These are phyloP conservation scores for Nyctibius grandis DNA, from an alignment of 2,797 vertebrate genomes.

Conservation along the genomic window DNA sequence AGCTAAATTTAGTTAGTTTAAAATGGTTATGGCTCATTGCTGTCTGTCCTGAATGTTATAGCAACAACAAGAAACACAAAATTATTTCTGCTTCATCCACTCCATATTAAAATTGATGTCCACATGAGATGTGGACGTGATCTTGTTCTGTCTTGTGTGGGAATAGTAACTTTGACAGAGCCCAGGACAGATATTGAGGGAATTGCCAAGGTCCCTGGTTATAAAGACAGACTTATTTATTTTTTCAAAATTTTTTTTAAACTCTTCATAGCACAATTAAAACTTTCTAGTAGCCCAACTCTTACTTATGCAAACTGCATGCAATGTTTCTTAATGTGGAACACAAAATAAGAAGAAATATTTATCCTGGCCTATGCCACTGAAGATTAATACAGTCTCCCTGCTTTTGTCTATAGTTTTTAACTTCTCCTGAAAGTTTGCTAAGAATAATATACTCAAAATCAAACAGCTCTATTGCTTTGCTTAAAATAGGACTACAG, in stretches of 20 bases:
- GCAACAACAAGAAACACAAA: neutral
- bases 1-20: neutral
- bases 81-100: neutral
- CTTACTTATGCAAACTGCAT: neutral
- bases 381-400: neutral
- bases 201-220: neutral
- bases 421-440: neutral
- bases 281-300: neutral
- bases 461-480: neutral
- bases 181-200: neutral
- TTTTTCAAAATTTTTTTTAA: neutral
- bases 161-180: neutral
- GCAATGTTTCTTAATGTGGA: neutral
- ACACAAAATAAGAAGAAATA: neutral
- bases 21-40: neutral
- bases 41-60: neutral
- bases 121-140: neutral
- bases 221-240: neutral
- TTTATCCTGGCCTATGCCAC: neutral
- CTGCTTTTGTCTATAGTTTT: neutral
- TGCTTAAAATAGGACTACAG: constrained; percentile 1
- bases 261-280: neutral
- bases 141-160: neutral
- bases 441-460: constrained; percentile 13
- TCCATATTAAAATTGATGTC: neutral